These are phyloP conservation scores for Nymphalis urticae DNA, from an alignment of 2,888 invertebrate species.

Conservation along the genomic window DNA sequence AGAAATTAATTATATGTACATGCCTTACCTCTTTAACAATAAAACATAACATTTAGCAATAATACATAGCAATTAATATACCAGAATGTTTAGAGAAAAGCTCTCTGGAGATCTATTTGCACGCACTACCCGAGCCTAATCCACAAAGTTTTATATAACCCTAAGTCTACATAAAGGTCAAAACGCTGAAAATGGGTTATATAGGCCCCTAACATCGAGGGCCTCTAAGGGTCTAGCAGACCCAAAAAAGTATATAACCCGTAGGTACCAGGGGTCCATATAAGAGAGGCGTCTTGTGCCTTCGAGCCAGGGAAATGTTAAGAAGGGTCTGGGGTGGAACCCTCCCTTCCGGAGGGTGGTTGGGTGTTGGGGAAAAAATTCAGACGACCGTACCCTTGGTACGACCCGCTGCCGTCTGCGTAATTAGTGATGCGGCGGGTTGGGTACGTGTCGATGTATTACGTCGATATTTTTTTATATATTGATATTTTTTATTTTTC, in stretches of 20 bases:
- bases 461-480: slow-evolving; percentile 35
- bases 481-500: not conserved
- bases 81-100: slow-evolving; percentile 38
- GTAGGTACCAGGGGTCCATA: slow-evolving; percentile 73
- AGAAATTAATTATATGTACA: no score
- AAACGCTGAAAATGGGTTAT: slow-evolving; percentile 71
- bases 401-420: slow-evolving; percentile 77
- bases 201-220: slow-evolving; percentile 68
- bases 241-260: slow-evolving; percentile 80
- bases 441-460: slow-evolving; percentile 58
- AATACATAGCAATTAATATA: slow-evolving; percentile 35
- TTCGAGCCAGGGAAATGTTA: slow-evolving; percentile 77
- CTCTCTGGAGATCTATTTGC: slow-evolving; percentile 43
- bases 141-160: slow-evolving; percentile 63
- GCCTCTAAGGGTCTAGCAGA: slow-evolving; percentile 76
- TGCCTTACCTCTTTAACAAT: no score
- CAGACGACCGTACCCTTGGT: slow-evolving; percentile 78
- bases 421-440: slow-evolving; percentile 77
- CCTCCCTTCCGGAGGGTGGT: slow-evolving; percentile 66
- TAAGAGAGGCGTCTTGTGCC: slow-evolving; percentile 74
- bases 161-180: slow-evolving; percentile 69
- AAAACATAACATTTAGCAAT: slow-evolving; percentile 16
- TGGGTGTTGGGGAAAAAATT: slow-evolving; percentile 72
- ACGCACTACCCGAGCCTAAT: slow-evolving; percentile 46
- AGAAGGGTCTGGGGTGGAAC: slow-evolving; percentile 76